Conservation (phyloP, 2,113 vertebrate genomes). For the Athene cunicularia region DNA sequence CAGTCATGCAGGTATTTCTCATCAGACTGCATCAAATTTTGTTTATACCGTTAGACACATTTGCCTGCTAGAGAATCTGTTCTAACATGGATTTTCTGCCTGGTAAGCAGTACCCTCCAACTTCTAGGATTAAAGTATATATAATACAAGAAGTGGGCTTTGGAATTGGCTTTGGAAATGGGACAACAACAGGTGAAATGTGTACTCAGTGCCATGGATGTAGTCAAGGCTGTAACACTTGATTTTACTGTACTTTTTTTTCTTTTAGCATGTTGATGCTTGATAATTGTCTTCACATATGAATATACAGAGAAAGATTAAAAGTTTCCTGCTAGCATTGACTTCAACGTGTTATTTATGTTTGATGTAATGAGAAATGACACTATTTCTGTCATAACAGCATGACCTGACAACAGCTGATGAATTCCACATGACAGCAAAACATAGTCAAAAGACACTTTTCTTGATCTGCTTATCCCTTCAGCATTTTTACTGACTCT, state of each 20-base stretch:
- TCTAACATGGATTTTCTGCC: background rate
- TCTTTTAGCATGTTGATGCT: background rate
- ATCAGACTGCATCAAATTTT: background rate
- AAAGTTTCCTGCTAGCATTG: background rate
- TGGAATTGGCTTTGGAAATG: background rate
- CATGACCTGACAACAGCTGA: background rate
- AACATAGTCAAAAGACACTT: background rate
- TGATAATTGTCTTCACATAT: background rate
- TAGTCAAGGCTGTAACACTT: background rate
- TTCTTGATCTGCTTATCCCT: background rate
- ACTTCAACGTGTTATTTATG: background rate
- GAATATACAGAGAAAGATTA: background rate
- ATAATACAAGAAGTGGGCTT: background rate
- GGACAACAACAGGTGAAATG: background rate
- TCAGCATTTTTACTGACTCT: background rate
- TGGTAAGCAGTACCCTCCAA: background rate
- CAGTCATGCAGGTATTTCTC: background rate
- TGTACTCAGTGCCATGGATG: background rate
- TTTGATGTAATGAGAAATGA: background rate
- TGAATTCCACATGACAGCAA: background rate
- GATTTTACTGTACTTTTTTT: background rate
- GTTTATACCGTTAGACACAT: background rate
- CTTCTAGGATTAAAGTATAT: background rate
- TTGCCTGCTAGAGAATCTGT: background rate
- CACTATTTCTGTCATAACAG: background rate